These are phyloP conservation scores for Penaeus chinensis DNA, from an alignment of 1,140 invertebrate genomes.

Conservation along the genomic window DNA sequence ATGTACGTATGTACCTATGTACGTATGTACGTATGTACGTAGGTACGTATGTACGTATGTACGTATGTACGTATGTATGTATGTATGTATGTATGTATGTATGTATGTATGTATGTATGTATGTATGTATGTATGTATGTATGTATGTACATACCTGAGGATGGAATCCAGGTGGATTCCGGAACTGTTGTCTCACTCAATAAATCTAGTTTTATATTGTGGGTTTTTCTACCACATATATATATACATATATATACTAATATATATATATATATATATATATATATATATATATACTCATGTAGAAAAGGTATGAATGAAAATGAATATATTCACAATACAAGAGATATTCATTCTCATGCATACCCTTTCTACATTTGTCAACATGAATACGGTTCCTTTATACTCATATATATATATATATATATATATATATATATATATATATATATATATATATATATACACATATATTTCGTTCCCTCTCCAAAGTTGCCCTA, in stretches of 20 bases:
- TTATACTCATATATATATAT: not conserved
- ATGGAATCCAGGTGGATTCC: not conserved
- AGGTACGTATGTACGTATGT: too few species aligned
- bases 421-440: conserved; percentile 23
- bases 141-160: not conserved
- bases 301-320: too few species aligned
- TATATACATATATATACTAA: too few species aligned
- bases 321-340: too few species aligned
- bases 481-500: too few species aligned
- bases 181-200: not conserved
- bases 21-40: too few species aligned
- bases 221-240: too few species aligned
- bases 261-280: conserved; percentile 22
- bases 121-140: conserved; percentile 5
- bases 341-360: too few species aligned
- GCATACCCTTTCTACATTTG: too few species aligned
- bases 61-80: too few species aligned
- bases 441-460: conserved; percentile 22
- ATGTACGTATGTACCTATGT: too few species aligned
- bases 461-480: not conserved
- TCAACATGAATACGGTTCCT: too few species aligned
- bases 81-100: not conserved
- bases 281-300: not conserved
- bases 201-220: not conserved
- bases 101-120: not conserved